A percentile compares a stretch with the other conserved stretches of the same genome.
Conservation (phyloP, 2,113 vertebrate species). For the Micronycteris hirsuta region DNA sequence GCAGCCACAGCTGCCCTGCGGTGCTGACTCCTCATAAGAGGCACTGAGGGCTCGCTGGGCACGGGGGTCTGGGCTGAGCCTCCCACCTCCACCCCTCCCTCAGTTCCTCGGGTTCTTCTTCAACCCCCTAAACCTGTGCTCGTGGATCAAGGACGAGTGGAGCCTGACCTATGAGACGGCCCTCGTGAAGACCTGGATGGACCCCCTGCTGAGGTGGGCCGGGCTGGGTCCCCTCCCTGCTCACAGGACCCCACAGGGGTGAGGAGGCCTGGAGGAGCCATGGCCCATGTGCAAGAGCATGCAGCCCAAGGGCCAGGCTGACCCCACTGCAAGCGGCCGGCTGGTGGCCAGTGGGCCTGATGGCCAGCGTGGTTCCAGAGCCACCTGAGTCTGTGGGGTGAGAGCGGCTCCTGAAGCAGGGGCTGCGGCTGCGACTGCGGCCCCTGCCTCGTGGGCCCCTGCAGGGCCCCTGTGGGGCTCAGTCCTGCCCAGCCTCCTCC, state of each 20-base stretch:
- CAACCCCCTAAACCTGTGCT: conserved; percentile 84
- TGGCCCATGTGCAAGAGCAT: rapidly evolving
- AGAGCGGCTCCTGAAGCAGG: too few species aligned
- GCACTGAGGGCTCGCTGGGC: rapidly evolving
- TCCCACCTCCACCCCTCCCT: neutral
- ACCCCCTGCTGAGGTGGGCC: conserved; percentile 76
- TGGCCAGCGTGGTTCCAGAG: too few species aligned
- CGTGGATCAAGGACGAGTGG: conserved; percentile 92
- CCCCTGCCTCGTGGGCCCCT: neutral
- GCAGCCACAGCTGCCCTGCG: neutral
- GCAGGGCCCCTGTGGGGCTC: neutral
- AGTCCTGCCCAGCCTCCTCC: neutral
- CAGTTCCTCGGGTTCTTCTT: conserved; percentile 95
- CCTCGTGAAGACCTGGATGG: conserved; percentile 87
- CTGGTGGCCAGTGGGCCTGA: neutral
- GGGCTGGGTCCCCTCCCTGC: neutral
- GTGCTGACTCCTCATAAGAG: too few species aligned
- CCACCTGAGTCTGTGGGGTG: too few species aligned
- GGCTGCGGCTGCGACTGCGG: neutral
- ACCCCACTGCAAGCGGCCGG: rapidly evolving
- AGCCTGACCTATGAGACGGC: conserved; percentile 84
- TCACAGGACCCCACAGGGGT: neutral
- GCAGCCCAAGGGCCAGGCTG: rapidly evolving
- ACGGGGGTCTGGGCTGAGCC: rapidly evolving
- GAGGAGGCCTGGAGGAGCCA: neutral